Evolutionary conservation across 2,888 invertebrate species (phyloP).

Genomic region (Mylabris sibirica): DNA sequence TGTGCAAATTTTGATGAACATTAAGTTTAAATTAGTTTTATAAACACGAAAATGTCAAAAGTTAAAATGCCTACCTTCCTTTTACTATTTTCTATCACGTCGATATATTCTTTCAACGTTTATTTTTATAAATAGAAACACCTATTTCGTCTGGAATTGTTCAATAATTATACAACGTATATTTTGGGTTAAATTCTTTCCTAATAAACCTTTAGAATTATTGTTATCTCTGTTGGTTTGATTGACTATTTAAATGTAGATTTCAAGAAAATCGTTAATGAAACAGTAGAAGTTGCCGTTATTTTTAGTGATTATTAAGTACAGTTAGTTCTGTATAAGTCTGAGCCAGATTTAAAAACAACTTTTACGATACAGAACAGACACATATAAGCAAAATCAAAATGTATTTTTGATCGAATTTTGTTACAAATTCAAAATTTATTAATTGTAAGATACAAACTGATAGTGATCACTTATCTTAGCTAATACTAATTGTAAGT

Average conservation of each 20-base stretch:
- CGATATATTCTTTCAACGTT: slow-evolving; percentile 21
- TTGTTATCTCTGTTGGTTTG: too few species aligned
- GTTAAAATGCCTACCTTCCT: neutral
- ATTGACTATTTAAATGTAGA: neutral
- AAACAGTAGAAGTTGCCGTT: neutral
- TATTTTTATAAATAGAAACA: slow-evolving; percentile 26
- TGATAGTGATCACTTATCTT: too few species aligned
- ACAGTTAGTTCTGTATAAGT: neutral
- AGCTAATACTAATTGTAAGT: too few species aligned
- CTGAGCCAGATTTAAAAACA: neutral
- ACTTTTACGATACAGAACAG: neutral
- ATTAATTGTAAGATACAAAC: too few species aligned
- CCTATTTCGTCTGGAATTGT: slow-evolving; percentile 24
- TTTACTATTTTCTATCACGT: slow-evolving; percentile 6
- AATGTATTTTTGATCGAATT: too few species aligned
- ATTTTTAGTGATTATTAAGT: neutral
- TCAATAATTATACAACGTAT: slow-evolving; percentile 5
- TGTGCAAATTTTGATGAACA: neutral
- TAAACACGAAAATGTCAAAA: slow-evolving; percentile 5
- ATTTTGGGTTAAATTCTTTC: neutral
- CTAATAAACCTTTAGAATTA: too few species aligned
- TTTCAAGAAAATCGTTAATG: neutral
- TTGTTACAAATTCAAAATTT: too few species aligned
- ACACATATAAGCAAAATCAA: too few species aligned
- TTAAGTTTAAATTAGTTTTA: neutral